Percentiles rank a stretch among this genome's conserved stretches.
These are phyloP conservation scores for Rosalia funebris DNA, from an alignment of 2,888 invertebrate genomes.

Conservation along the genomic window DNA sequence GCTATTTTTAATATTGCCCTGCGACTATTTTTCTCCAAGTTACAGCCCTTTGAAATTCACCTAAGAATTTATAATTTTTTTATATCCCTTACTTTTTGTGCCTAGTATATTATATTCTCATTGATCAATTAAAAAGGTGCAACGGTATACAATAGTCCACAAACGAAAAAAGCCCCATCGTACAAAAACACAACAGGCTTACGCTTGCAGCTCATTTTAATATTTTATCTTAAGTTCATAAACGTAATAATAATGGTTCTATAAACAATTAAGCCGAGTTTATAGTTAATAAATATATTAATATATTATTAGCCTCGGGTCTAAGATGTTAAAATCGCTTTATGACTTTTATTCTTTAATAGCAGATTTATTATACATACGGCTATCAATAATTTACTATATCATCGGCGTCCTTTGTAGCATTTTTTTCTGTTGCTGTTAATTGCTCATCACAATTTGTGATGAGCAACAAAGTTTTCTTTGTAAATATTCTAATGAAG, in stretches of 20 bases:
- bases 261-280: constrained; percentile 28
- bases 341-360: constrained; percentile 24
- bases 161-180: too few relatives aligned
- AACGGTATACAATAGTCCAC: too few relatives aligned
- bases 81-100: too few relatives aligned
- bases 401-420: constrained; percentile 12
- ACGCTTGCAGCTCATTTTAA: constrained; percentile 7
- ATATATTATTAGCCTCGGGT: constrained; percentile 24
- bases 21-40: too few relatives aligned
- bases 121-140: too few relatives aligned
- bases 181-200: too few relatives aligned
- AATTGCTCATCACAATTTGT: background rate
- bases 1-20: too few relatives aligned
- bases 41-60: too few relatives aligned
- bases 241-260: constrained; percentile 22
- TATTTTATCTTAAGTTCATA: constrained; percentile 23
- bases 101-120: too few relatives aligned
- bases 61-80: too few relatives aligned
- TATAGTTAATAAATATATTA: constrained; percentile 31
- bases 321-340: constrained; percentile 19
- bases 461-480: background rate
- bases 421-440: background rate
- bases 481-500: too few relatives aligned
- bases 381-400: constrained; percentile 24
- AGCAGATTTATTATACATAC: constrained; percentile 25